Evolutionary conservation across 2,113 vertebrate species (phyloP).

Genomic region (Vulpes ferrilata): DNA sequence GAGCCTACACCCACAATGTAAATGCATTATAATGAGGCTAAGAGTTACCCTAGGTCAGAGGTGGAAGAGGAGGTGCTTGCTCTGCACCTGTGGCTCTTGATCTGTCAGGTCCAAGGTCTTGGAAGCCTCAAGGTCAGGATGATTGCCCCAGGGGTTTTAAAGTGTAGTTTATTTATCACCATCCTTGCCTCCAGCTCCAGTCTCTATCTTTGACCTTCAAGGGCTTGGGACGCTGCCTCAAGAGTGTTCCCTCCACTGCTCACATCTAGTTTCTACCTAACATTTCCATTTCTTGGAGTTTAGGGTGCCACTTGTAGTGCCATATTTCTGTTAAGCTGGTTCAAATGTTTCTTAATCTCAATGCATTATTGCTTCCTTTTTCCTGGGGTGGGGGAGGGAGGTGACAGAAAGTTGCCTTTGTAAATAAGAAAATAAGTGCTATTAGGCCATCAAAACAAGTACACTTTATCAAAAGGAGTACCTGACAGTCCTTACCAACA

Average conservation of each 20-base stretch:
- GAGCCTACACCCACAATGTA: not conserved
- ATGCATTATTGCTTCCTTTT: not conserved
- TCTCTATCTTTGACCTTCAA: not conserved
- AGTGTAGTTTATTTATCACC: not conserved
- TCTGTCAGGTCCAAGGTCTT: not conserved
- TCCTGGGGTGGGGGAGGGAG: accelerated
- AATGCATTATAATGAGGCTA: not conserved
- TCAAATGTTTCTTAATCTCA: not conserved
- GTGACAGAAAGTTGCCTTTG: not conserved
- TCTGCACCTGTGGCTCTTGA: not conserved
- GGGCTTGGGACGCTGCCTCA: not conserved
- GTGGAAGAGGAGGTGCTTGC: not conserved
- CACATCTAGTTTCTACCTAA: not conserved
- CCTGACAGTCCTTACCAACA: not conserved
- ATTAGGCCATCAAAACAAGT: slow-evolving; percentile 6
- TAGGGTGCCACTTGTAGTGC: not conserved
- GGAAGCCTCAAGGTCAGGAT: not conserved
- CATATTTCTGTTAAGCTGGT: not conserved
- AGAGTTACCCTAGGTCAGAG: not conserved
- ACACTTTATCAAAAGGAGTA: not conserved
- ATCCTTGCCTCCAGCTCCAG: not conserved
- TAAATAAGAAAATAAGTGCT: slow-evolving; percentile 12
- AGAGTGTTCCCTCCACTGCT: not conserved
- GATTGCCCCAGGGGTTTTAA: not conserved
- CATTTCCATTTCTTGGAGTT: not conserved